Base-by-base conservation (phyloP, 2,797 vertebrate genomes). In the Melanotaenia pygmaea region DNA sequence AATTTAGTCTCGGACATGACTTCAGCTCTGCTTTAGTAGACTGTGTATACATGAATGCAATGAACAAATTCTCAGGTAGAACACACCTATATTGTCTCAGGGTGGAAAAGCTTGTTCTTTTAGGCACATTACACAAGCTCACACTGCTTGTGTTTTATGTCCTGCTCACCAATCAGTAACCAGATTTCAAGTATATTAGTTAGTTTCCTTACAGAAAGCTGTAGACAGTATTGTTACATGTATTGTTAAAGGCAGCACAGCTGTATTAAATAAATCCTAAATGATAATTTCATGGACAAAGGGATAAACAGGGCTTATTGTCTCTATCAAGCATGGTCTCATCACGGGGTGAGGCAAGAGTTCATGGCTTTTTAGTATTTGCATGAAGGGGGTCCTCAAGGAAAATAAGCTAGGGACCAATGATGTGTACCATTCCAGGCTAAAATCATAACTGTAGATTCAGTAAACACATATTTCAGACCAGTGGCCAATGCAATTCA, bases 101-200 rank as follows among this genome's bases (percentile, higher is more conserved):
- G 8, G 18, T 16, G 11, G 14, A 43, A 18, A 43, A 16, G 38
- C 14, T 6, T 43, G 16, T 47, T 18, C 43, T 47, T 7, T 47
- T 20, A 47, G 6, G 18, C 43, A 81, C 59, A 81, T 80, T 70
- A 72, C 68, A 80, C 45, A 51, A n/a, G 69, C 77, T 67, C 72
- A 83, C 81, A 50, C 61, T 63, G 66, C 63, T 71, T 67, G 77
- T 84, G 73, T 83, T 57, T 65, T 58, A 75, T 4, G 68, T 70
- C 59, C 72, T 64, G 67, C 67, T 57, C 66, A 68, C 59, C 37
- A 76, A 77, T 80, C 69, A 75, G 71, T 4, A 32, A 62, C 70
- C 72, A 67, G 66, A 74, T 57, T 82, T 76, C 53, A 68, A 76
- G 76, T 67, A 68, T 77, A 68, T 77, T 68, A 81, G 66, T 65